Evolutionary conservation across 2,888 invertebrate genomes (phyloP).

Genomic region (Luffia ferchaultella): DNA sequence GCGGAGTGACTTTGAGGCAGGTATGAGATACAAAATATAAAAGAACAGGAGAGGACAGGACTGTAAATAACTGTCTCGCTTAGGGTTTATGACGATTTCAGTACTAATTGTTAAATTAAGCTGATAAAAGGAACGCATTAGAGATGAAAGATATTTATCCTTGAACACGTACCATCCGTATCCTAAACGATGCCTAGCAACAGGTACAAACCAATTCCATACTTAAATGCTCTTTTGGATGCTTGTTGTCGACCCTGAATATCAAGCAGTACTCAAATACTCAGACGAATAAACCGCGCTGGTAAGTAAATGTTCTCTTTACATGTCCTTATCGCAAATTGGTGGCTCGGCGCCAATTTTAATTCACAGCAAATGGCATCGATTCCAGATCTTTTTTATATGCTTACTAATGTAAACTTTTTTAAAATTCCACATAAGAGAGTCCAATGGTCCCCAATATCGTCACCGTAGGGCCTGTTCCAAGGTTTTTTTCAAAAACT

Average conservation of each 20-base stretch:
- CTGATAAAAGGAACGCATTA: not conserved
- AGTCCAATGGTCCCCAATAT: not conserved
- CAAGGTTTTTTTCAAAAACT: too few species aligned
- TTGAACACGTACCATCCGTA: too few species aligned
- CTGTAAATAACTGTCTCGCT: not conserved
- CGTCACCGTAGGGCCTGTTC: too few species aligned
- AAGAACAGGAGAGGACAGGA: not conserved
- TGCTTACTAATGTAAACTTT: not conserved
- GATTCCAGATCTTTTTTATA: not conserved
- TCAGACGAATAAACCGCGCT: too few species aligned
- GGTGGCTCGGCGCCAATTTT: not conserved
- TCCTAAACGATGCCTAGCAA: not conserved
- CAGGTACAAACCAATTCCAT: not conserved
- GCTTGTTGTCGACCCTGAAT: not conserved
- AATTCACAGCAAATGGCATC: not conserved
- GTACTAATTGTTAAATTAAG: not conserved
- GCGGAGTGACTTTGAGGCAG: too few species aligned
- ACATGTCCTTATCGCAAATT: not conserved
- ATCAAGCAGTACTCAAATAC: not conserved
- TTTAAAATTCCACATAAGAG: not conserved
- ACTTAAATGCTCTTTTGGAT: not conserved
- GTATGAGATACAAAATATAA: not conserved
- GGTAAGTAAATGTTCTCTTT: not conserved
- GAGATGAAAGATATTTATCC: too few species aligned
- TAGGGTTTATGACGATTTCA: not conserved